Base-by-base conservation (phyloP, 1,140 invertebrate species). In the Cecropterus lyciades region DNA sequence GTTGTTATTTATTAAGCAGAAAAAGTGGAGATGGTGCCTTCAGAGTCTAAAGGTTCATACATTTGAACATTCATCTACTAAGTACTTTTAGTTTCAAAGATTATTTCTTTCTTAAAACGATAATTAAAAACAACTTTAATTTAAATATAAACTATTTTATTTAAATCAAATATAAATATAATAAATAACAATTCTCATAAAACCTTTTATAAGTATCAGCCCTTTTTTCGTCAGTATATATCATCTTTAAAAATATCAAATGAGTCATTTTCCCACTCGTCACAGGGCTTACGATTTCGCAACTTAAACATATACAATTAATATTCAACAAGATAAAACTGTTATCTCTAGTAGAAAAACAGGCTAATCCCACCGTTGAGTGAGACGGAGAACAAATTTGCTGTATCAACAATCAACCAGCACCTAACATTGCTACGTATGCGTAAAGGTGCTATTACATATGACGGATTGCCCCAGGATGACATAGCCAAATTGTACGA, bases 341-440 rank as follows among this genome's bases (percentile, higher is more conserved):
- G 84, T 87, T 88, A 84, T 87, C 84, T 85, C 82, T 85, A 77
- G 80, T 86, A 83, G 78, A 87, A 86, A 89, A 87, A 88, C 85
- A 87, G 82, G 77, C 82, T 90, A 87, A 90, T 90, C 86, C 85
- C 70, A 67, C 66, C 82, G 79, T 75, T 67, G 84, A 84, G 80
- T 80, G 85, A 84, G 80, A 84, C 75, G 69, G 67, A 79, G 85
- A 86, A 82, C 84, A 90, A 87, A 90, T 90, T 89, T 90, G 81
- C 87, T 87, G 80, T 75, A 82, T 76, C 82, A 90, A 89, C 87
- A 90, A 86, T 85, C 85, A 86, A 76, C 75, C 78, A 77, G 82
- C 82, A 85, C 79, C 85, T 85, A 81, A 85, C 84, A 84, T 84
- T 72, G 77, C 74, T 82, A 84, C 74, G 76, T 85, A 78, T 85